phyloP scores from a whole-genome alignment of 2,888 invertebrate genomes.

The Xiphydria camelus region DNA sequence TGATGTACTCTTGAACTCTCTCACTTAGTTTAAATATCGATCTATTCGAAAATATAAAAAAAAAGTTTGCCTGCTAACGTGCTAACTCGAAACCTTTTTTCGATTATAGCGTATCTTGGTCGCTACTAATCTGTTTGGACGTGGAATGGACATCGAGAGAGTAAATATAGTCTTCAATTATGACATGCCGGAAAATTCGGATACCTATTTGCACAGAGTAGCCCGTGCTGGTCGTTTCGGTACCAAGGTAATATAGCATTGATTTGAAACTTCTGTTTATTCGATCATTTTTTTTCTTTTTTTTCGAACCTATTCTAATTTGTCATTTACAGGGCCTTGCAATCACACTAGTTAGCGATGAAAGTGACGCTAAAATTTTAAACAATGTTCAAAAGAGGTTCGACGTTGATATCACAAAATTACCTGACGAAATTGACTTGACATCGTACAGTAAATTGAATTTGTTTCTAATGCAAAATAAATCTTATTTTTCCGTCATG shows the following conservation, averaged over 20 bases:
- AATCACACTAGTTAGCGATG: conserved; percentile 98
- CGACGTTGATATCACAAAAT: conserved; percentile 97
- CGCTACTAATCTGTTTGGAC: conserved; percentile 98
- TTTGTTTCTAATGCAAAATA: neutral
- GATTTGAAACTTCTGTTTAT: neutral
- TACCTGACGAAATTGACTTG: conserved; percentile 98
- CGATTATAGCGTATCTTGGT: conserved; percentile 82
- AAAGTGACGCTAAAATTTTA: conserved; percentile 94
- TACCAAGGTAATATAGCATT: conserved; percentile 70
- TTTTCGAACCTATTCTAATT: neutral
- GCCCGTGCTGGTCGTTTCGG: conserved; percentile 99
- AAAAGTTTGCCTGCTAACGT: neutral
- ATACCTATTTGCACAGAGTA: conserved; percentile 97
- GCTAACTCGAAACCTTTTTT: conserved; percentile 2
- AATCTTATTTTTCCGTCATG: conserved; percentile 1
- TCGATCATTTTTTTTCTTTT: conserved; percentile 3
- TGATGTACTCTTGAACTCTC: conserved; percentile 39
- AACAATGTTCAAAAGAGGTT: conserved; percentile 99
- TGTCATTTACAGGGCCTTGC: conserved; percentile 76
- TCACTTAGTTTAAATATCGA: conserved; percentile 11
- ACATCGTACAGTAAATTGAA: conserved; percentile 86
- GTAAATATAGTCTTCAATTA: conserved; percentile 99
- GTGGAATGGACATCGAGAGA: conserved; percentile 99
- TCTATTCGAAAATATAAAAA: neutral
- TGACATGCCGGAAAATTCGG: conserved; percentile 99